phyloP scores from a whole-genome alignment of 2,888 invertebrate species.

The Diploptera punctata region DNA sequence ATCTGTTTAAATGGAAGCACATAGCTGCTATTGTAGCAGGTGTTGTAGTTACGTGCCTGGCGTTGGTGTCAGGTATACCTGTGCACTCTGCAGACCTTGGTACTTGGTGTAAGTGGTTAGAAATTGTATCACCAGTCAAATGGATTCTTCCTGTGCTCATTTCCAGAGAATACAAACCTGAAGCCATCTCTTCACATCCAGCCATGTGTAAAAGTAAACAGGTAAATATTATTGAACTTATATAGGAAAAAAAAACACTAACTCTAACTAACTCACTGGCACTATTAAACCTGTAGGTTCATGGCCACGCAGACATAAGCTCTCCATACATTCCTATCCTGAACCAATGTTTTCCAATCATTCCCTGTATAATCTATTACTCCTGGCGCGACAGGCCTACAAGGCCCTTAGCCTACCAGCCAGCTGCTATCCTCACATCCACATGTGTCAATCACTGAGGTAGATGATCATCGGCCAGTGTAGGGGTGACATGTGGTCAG shows the following conservation, averaged over 20 bases:
- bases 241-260: not conserved
- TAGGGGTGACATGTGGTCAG: too few species aligned
- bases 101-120: slow-evolving; percentile 68
- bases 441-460: too few species aligned
- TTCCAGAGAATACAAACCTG: slow-evolving; percentile 68
- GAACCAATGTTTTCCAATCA: too few species aligned
- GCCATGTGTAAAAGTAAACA: slow-evolving; percentile 65
- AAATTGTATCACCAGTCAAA: slow-evolving; percentile 72
- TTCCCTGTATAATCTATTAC: too few species aligned
- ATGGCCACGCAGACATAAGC: too few species aligned
- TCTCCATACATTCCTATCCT: too few species aligned
- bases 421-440: too few species aligned
- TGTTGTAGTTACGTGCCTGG: slow-evolving; percentile 65
- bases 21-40: slow-evolving; percentile 65
- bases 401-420: too few species aligned
- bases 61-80: slow-evolving; percentile 70
- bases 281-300: too few species aligned
- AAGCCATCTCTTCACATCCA: slow-evolving; percentile 65
- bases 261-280: too few species aligned
- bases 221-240: not conserved
- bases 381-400: too few species aligned
- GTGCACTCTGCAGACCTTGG: slow-evolving; percentile 74
- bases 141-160: slow-evolving; percentile 75
- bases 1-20: slow-evolving; percentile 70
- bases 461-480: too few species aligned